Base-by-base conservation (phyloP, 2,797 vertebrate species). In the Microchirus variegatus region DNA sequence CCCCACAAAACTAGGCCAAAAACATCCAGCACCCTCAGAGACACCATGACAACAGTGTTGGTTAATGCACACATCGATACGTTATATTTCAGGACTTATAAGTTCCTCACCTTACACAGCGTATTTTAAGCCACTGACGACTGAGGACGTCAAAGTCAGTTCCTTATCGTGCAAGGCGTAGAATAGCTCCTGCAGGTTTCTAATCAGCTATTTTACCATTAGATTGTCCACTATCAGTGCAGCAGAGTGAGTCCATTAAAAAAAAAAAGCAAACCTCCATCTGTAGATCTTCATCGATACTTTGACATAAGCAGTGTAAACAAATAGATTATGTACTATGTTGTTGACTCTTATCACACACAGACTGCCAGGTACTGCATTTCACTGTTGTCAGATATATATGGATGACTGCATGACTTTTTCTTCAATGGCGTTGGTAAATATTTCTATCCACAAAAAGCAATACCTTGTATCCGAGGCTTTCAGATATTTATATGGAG, bases 51-150 rank as follows among this genome's bases (percentile, higher is more conserved):
- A 67, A 47, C 51, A 44, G n/a, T 70, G 59, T 78, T 70, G 65
- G 70, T 59, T 67, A 47, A 67, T 62, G 61, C 56, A 64, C 75
- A 75, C 71, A 81, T 83, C 72, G 65, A 78, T 78, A 74, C 53
- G 50, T 66, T 63, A 51, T 74, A 73, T 79, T 82, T 78, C 62
- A 82, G 67, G 63, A 54, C 54, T 78, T 67, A 63, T n/a, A 59
- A 59, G 40, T 52, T 65, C 12, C 35, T 75, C 45, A 63, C 56
- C 69, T 77, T 73, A 64, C 56, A n/a, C 44, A 60, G 72, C 74
- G 70, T 73, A 61, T 70, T 76, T 81, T 71, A 70, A 70, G 67
- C 72, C 16, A 69, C 53, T 53, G 52, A 66, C 31, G 37, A 64
- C 18, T 51, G 18, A 55, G n/a, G 57, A 71, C 10, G 64, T 41